These are phyloP conservation scores for Eupithecia insigniata DNA, from an alignment of 2,888 invertebrate species.

Conservation along the genomic window DNA sequence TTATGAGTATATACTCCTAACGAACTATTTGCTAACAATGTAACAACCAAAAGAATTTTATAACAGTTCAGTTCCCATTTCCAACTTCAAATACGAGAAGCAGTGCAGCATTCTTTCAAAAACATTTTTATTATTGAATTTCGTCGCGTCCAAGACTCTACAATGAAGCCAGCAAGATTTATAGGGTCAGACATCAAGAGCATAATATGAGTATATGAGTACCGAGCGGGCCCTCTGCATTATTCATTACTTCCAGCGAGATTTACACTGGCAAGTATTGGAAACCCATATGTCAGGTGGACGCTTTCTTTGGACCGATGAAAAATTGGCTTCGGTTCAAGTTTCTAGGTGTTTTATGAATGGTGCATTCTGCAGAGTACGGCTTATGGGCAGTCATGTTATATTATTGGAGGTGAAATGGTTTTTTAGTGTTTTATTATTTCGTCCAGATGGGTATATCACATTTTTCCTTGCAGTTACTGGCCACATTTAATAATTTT, in stretches of 20 bases:
- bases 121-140: constrained; percentile 38
- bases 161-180: constrained; percentile 36
- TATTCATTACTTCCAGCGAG: constrained; percentile 37
- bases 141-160: constrained; percentile 22
- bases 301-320: constrained; percentile 33
- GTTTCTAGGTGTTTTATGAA: constrained; percentile 24
- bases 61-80: constrained; percentile 2
- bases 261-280: constrained; percentile 39
- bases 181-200: constrained; percentile 37
- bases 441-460: neutral
- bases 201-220: constrained; percentile 30
- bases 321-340: constrained; percentile 38
- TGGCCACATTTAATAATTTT: neutral
- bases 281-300: constrained; percentile 43
- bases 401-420: constrained; percentile 2
- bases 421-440: neutral
- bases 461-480: neutral
- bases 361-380: constrained; percentile 16
- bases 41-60: neutral
- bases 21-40: neutral
- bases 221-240: constrained; percentile 31
- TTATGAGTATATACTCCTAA: neutral
- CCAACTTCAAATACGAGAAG: constrained; percentile 8
- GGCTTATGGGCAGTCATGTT: constrained; percentile 3
- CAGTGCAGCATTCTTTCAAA: constrained; percentile 16